phyloP scores from a whole-genome alignment of 2,113 vertebrate genomes.

The Aplodontia rufa region DNA sequence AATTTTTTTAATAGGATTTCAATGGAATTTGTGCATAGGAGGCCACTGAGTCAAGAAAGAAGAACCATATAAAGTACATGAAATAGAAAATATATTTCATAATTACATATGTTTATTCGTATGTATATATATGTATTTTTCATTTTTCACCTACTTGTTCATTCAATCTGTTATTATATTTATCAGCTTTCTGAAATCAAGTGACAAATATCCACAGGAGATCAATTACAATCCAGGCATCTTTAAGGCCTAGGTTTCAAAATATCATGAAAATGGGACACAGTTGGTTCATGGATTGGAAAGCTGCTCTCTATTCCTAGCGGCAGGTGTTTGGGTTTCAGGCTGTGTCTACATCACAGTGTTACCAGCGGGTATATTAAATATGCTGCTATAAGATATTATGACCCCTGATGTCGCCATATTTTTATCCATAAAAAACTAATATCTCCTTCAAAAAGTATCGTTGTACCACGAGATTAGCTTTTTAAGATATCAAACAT shows the following conservation, averaged over 20 bases:
- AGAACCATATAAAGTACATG: neutral
- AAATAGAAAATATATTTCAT: neutral
- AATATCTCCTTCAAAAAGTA: neutral
- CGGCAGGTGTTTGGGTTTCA: neutral
- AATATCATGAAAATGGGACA: neutral
- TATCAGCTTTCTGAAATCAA: neutral
- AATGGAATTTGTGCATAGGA: neutral
- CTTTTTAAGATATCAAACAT: neutral
- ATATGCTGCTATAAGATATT: neutral
- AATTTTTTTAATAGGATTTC: neutral
- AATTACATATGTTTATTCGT: neutral
- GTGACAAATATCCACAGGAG: neutral
- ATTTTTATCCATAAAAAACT: neutral
- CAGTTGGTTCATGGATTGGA: neutral
- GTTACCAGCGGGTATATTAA: neutral
- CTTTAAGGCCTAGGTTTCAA: neutral
- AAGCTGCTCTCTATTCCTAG: neutral
- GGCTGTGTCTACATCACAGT: neutral
- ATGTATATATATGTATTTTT: slow-evolving; percentile 14
- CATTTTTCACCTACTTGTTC: neutral
- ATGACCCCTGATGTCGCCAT: neutral
- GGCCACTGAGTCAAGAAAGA: neutral
- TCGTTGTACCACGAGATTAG: neutral
- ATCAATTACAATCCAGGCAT: neutral
- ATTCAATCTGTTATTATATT: neutral